Percentiles rank a stretch among this genome's conserved stretches.
phyloP scores from a whole-genome alignment of 2,113 vertebrate genomes.

The Pipra filicauda region DNA sequence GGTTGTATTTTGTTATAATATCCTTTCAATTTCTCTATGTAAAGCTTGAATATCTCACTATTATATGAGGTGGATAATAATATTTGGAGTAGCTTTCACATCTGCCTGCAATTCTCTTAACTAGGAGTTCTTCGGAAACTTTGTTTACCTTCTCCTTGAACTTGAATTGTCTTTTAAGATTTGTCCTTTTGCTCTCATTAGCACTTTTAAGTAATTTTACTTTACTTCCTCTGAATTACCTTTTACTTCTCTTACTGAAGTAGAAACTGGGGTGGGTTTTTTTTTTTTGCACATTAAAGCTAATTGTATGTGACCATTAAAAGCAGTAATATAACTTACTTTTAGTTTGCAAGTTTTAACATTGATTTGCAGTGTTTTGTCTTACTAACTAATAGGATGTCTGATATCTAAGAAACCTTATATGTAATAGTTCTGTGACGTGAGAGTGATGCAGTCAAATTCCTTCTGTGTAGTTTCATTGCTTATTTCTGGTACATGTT shows the following conservation, averaged over 20 bases:
- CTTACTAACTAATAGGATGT: background rate
- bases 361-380: background rate
- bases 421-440: background rate
- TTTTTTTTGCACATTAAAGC: background rate
- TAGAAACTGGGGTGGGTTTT: fast-evolving
- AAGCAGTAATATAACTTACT: background rate
- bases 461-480: background rate
- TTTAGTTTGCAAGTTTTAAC: background rate
- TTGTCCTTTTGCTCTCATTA: background rate
- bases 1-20: background rate
- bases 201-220: background rate
- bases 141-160: background rate
- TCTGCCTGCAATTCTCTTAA: background rate
- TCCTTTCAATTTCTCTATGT: background rate
- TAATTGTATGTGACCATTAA: background rate
- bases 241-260: background rate
- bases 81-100: background rate
- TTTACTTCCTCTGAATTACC: background rate
- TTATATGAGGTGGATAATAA: background rate
- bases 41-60: background rate
- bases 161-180: background rate
- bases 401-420: background rate
- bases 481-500: background rate
- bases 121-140: background rate
- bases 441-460: background rate